These are phyloP conservation scores for Oscheius sp. DNA, from an alignment of 2,888 invertebrate species.

Conservation along the genomic window DNA sequence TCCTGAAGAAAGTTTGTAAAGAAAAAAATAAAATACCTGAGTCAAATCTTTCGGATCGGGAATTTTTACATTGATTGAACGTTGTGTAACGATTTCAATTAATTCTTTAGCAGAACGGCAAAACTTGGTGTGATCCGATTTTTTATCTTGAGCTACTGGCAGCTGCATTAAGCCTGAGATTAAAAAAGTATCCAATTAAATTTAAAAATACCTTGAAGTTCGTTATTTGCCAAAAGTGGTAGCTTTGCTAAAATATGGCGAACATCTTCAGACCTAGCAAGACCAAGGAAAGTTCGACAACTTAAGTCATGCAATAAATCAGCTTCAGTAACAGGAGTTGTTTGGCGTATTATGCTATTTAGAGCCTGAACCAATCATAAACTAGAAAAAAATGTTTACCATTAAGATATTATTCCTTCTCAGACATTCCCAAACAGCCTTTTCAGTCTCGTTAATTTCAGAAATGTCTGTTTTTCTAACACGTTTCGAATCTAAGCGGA, in stretches of 20 bases:
- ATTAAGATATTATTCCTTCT: constrained; percentile 16
- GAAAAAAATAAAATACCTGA: constrained; percentile 24
- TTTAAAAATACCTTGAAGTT: constrained; percentile 81
- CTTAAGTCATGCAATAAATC: constrained; percentile 92
- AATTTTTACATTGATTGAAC: constrained; percentile 37
- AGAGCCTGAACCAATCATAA: constrained; percentile 77
- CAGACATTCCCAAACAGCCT: constrained; percentile 6
- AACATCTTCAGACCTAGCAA: constrained; percentile 89
- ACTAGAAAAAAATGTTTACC: not conserved
- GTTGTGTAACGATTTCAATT: constrained; percentile 76
- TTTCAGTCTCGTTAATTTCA: constrained; percentile 2
- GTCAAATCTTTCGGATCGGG: constrained; percentile 31
- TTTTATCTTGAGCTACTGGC: constrained; percentile 93
- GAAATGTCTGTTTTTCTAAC: not conserved
- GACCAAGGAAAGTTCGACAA: constrained; percentile 86
- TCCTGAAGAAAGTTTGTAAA: constrained; percentile 56
- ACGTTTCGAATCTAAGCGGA: not conserved
- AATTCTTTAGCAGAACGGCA: constrained; percentile 91
- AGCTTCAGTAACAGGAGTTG: constrained; percentile 94
- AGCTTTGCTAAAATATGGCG: constrained; percentile 93
- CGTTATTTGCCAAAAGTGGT: constrained; percentile 90
- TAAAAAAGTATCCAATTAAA: not conserved
- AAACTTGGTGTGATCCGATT: constrained; percentile 92
- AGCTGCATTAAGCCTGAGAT: constrained; percentile 86
- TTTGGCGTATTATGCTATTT: constrained; percentile 86